Conservation (phyloP, 2,888 invertebrate genomes). For the Diogma glabrata region DNA sequence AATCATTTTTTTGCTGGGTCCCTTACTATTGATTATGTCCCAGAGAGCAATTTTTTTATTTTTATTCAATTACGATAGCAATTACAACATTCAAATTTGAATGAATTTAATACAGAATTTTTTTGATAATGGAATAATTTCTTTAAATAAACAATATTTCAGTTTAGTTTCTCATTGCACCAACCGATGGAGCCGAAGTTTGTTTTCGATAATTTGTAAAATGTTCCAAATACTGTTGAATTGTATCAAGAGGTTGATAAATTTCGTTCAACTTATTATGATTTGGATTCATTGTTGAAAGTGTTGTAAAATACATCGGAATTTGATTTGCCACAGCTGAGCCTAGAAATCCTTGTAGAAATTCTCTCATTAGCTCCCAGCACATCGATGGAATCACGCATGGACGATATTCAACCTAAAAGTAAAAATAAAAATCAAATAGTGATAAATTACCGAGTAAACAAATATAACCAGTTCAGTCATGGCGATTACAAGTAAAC, state of each 20-base stretch:
- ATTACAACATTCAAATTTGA: no score
- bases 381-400: conserved; percentile 80
- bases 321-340: conserved; percentile 59
- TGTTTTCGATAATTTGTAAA: conserved; percentile 80
- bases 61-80: no score
- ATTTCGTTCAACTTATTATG: conserved; percentile 67
- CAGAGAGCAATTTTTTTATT: no score
- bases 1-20: no score
- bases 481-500: no score
- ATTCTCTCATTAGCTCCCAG: conserved; percentile 85
- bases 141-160: no score
- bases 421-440: conserved; percentile 10
- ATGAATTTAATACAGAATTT: no score
- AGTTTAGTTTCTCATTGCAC: conserved; percentile 9
- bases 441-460: no score
- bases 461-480: no score
- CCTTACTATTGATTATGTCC: no score
- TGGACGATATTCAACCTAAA: conserved; percentile 77
- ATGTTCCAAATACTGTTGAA: conserved; percentile 89
- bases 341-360: conserved; percentile 82
- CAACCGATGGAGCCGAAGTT: conserved; percentile 28
- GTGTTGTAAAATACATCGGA: conserved; percentile 45
- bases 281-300: conserved; percentile 33
- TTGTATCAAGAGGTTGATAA: conserved; percentile 83
- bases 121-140: no score